Conservation (phyloP, 2,113 vertebrate genomes). For the Ophiodon elongatus region DNA sequence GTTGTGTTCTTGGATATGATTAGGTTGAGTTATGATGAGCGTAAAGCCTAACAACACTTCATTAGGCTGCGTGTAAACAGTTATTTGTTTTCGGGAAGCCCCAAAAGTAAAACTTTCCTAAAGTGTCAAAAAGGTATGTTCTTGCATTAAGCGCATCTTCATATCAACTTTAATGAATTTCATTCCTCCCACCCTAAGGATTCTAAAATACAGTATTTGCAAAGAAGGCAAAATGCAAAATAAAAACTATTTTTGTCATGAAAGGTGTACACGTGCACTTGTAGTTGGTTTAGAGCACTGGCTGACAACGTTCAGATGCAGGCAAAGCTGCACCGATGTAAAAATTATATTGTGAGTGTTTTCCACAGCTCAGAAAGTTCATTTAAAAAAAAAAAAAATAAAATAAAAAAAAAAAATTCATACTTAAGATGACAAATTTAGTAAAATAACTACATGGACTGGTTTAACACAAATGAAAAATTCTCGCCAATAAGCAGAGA, state of each 20-base stretch:
- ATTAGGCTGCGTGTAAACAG: conserved; percentile 37
- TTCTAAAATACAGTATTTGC: conserved; percentile 54
- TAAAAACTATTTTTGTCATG: conserved; percentile 7
- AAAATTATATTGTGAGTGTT: conserved; percentile 15
- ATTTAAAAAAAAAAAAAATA: neutral
- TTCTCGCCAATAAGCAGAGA: conserved; percentile 42
- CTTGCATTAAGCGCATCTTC: neutral
- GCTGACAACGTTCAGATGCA: conserved; percentile 10
- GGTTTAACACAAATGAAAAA: conserved; percentile 32
- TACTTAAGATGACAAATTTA: conserved; percentile 20
- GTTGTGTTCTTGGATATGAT: conserved; percentile 28
- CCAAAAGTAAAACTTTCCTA: neutral
- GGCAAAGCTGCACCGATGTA: conserved; percentile 24
- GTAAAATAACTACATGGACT: conserved; percentile 24
- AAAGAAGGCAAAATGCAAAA: conserved; percentile 40
- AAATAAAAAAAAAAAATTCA: conserved; percentile 21
- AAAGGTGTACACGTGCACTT: conserved; percentile 26
- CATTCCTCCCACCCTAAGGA: conserved; percentile 47
- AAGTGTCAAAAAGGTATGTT: neutral
- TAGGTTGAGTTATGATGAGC: conserved; percentile 1
- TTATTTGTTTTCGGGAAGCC: neutral
- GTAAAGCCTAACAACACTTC: conserved; percentile 9
- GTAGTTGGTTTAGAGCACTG: conserved; percentile 27
- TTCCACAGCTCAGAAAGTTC: conserved; percentile 23
- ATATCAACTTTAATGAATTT: neutral